phyloP scores from a whole-genome alignment of 2,113 vertebrate species.

The Aptenodytes patagonicus region DNA sequence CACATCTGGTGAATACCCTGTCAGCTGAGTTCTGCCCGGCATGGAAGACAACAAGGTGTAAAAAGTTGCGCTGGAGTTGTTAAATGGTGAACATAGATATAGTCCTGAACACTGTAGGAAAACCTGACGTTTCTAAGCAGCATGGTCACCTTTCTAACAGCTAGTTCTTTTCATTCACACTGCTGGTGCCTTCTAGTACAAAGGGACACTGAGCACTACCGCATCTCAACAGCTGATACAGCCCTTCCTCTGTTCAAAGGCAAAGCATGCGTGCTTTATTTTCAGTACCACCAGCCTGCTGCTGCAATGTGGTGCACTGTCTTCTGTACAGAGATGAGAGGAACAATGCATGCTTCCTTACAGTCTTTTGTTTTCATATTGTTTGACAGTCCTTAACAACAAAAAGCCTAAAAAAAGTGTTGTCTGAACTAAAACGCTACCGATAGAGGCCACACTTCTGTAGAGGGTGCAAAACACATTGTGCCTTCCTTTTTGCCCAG shows the following conservation, averaged over 20 bases:
- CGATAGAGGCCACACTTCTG: background rate
- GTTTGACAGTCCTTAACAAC: background rate
- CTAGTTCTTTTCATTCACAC: background rate
- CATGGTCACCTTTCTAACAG: background rate
- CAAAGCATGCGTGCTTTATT: background rate
- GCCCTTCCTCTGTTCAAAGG: background rate
- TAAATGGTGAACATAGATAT: background rate
- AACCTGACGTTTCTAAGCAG: background rate
- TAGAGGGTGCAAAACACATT: background rate
- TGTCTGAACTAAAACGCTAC: background rate
- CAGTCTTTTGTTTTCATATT: background rate
- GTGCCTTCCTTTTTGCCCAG: background rate
- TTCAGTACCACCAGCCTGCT: background rate
- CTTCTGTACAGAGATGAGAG: background rate
- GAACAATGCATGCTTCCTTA: background rate
- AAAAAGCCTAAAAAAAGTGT: background rate
- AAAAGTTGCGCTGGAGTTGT: background rate
- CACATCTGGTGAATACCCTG: background rate
- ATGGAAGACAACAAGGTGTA: fast-evolving
- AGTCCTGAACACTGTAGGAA: too few species aligned
- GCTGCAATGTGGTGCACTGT: background rate
- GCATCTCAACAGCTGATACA: background rate
- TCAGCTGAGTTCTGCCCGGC: background rate
- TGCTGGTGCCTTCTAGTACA: background rate
- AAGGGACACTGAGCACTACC: background rate